phyloP scores from a whole-genome alignment of 1,140 invertebrate species.

The Bombus ignitus region DNA sequence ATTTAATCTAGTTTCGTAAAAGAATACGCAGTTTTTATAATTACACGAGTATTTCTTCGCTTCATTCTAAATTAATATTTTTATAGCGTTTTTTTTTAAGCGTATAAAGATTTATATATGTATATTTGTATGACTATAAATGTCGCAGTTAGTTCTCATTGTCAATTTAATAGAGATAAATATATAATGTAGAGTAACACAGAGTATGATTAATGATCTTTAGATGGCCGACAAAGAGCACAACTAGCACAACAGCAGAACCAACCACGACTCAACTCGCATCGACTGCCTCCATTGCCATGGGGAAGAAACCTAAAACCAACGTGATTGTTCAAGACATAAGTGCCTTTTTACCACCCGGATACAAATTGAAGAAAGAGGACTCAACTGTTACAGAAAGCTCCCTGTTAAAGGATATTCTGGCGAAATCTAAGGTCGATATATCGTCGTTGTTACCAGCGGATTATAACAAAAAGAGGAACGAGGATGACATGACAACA shows the following conservation, averaged over 20 bases:
- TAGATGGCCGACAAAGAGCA: slow-evolving; percentile 60
- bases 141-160: not conserved
- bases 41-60: too few species aligned
- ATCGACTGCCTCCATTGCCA: not conserved
- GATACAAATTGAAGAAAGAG: slow-evolving; percentile 84
- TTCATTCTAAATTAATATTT: not conserved
- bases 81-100: too few species aligned
- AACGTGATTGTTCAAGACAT: slow-evolving; percentile 80
- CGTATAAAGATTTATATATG: too few species aligned
- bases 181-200: not conserved
- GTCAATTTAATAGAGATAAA: not conserved
- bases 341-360: slow-evolving; percentile 86
- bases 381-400: slow-evolving; percentile 72
- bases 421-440: slow-evolving; percentile 83
- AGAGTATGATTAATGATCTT: not conserved
- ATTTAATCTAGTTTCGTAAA: not conserved
- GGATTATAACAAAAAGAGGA: slow-evolving; percentile 81
- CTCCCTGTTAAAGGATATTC: slow-evolving; percentile 71
- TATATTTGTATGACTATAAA: too few species aligned
- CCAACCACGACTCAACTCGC: slow-evolving; percentile 29
- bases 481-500: slow-evolving; percentile 57
- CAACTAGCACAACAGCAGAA: slow-evolving; percentile 52
- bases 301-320: slow-evolving; percentile 47
- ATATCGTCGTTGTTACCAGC: slow-evolving; percentile 86
- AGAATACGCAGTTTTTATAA: too few species aligned